Conservation (phyloP, 1,140 invertebrate species). For the Saxidomus purpurata region DNA sequence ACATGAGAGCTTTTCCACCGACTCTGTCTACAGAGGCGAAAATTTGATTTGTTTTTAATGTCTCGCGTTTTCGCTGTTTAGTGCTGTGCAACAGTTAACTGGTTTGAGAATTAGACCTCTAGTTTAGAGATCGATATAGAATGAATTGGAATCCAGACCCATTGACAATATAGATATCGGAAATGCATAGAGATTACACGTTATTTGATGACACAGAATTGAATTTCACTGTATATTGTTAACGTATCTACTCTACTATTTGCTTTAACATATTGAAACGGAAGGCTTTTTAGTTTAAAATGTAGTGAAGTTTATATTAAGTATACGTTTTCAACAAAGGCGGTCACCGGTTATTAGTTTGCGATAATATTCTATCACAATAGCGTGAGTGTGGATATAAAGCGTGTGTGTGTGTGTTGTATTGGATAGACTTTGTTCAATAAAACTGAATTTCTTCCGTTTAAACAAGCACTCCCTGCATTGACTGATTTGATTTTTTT, state of each 20-base stretch:
- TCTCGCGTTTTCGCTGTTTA: no score
- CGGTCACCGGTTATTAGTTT: not conserved
- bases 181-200: conserved; percentile 1
- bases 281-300: conserved; percentile 9
- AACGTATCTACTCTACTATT: not conserved
- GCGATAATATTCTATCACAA: not conserved
- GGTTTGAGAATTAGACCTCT: not conserved
- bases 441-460: not conserved
- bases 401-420: not conserved
- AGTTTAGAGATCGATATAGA: conserved; percentile 12
- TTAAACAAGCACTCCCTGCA: not conserved
- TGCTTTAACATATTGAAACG: not conserved
- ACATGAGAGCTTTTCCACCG: no score
- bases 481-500: not conserved
- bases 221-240: not conserved
- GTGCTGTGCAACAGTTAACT: not conserved
- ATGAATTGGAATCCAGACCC: not conserved
- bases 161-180: not conserved
- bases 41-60: no score
- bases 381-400: not conserved
- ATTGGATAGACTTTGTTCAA: conserved; percentile 18
- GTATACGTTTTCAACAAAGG: not conserved
- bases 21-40: no score
- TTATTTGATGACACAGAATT: not conserved
- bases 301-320: not conserved